These are phyloP conservation scores for Argyra leucocephala DNA, from an alignment of 2,888 invertebrate genomes.

Conservation along the genomic window DNA sequence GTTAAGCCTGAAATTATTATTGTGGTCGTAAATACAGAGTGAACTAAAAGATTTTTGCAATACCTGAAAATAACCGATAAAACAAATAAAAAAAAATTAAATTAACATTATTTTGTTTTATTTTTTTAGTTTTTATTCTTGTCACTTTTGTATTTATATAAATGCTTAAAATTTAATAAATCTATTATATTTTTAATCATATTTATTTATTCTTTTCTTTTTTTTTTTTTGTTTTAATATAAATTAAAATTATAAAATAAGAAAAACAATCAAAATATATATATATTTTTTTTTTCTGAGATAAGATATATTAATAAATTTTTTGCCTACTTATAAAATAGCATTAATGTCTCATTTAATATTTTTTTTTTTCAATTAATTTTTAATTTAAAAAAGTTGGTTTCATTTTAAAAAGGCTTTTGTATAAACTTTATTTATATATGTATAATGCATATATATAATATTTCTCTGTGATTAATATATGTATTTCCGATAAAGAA, in stretches of 20 bases:
- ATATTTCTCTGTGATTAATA: neutral
- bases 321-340: conserved; percentile 6
- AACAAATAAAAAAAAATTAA: too few species aligned
- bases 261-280: neutral
- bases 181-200: neutral
- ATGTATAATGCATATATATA: neutral
- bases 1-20: too few species aligned
- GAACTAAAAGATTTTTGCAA: too few species aligned
- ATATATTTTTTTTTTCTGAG: neutral
- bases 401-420: neutral
- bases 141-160: neutral
- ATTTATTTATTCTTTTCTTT: neutral
- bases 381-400: neutral
- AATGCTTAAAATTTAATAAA: conserved; percentile 6
- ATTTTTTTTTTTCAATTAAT: neutral
- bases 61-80: too few species aligned
- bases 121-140: neutral
- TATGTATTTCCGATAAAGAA: neutral
- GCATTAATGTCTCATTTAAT: neutral
- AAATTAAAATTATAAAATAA: conserved; percentile 4
- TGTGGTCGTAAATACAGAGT: too few species aligned
- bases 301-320: conserved; percentile 3
- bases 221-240: neutral
- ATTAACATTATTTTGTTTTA: too few species aligned
- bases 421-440: neutral